A percentile compares a stretch with the other conserved stretches of the same genome.
Conservation (phyloP, 2,888 invertebrate genomes). For the Hemistola chrysoprasaria region DNA sequence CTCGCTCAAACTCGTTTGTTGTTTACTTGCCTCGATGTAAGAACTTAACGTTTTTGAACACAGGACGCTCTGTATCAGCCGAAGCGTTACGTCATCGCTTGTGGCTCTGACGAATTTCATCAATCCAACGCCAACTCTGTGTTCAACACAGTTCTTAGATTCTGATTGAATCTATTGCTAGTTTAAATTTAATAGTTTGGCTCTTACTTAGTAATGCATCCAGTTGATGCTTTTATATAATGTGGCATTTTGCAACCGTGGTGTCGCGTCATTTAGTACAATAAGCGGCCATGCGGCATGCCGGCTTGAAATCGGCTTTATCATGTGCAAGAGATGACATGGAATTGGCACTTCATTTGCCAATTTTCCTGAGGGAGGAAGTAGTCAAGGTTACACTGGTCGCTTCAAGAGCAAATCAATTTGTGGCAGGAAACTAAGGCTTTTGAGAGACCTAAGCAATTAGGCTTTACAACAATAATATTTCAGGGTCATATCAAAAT, state of each 20-base stretch:
- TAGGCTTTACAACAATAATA: constrained; percentile 20
- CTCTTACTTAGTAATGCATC: too few species aligned
- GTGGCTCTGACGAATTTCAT: constrained; percentile 35
- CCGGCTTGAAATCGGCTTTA: constrained; percentile 26
- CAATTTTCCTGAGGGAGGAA: constrained; percentile 38
- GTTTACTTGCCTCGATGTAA: constrained; percentile 70
- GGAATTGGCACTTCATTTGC: constrained; percentile 35
- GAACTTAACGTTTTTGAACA: constrained; percentile 64
- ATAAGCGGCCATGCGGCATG: constrained; percentile 17
- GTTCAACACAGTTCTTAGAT: constrained; percentile 15
- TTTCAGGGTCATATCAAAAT: constrained; percentile 31
- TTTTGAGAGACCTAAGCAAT: constrained; percentile 23
- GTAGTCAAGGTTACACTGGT: constrained; percentile 36
- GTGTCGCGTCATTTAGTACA: too few species aligned
- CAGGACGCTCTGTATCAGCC: constrained; percentile 58
- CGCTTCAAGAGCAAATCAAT: constrained; percentile 49
- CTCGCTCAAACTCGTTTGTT: constrained; percentile 77
- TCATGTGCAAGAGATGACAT: background rate
- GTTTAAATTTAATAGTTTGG: too few species aligned
- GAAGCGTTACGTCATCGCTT: constrained; percentile 59
- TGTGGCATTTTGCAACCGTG: constrained; percentile 9
- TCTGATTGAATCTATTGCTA: too few species aligned
- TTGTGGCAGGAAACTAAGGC: constrained; percentile 43
- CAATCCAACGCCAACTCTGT: constrained; percentile 4
- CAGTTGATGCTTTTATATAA: too few species aligned